Evolutionary conservation across 2,797 vertebrate genomes (phyloP), one percentile per base, ranked within the genome.

Genomic region (Catamblyrhynchus diadema): DNA sequence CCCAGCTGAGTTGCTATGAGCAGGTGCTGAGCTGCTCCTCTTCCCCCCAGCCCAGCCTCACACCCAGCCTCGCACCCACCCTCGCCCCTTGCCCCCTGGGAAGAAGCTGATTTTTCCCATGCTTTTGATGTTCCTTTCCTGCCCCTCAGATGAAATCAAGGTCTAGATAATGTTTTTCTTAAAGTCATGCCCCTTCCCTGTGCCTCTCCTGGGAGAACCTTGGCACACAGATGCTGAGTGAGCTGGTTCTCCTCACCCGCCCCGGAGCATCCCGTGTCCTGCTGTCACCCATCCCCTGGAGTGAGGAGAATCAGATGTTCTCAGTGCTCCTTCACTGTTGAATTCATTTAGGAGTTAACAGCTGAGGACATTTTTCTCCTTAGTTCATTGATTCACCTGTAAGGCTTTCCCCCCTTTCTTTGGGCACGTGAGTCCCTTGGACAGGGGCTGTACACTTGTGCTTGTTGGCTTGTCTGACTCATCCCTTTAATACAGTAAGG

Each of bases 1-100:
- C 89, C 71, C 81, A 56, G 73, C 3, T 70, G 70, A 89, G 93
- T 62, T 90, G 94, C 94, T 93, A 35, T 86, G 88, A 93, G 70
- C 51, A 90, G 83, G 71, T 27, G 1, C 74, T 56, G 81, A 77
- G 81, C 86, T 94, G 59, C 73, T 88, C 45, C 71, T 13, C 66
- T 77, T 81, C 85, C 78, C 54, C 56, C 37, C 51, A n/a, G 48
- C n/a, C 23, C 41, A 67, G 74, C 70, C 64, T 84, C 5, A 0
- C 21, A 54, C 32, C 18, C 47, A 77, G 81, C 73, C 67, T 79
- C 1, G 0, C 22, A 11, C 61, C 59, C 7, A 0, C 22, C n/a
- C 74, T 62, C 3, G 10, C 39, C 71, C 39, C 37, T 79, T 69
- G 32, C 56, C 81, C 62, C 2, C 0, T 0, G 23, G 45, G 39